Conservation (phyloP, 2,797 vertebrate species). For the Xiphorhynchus erythropygius region DNA sequence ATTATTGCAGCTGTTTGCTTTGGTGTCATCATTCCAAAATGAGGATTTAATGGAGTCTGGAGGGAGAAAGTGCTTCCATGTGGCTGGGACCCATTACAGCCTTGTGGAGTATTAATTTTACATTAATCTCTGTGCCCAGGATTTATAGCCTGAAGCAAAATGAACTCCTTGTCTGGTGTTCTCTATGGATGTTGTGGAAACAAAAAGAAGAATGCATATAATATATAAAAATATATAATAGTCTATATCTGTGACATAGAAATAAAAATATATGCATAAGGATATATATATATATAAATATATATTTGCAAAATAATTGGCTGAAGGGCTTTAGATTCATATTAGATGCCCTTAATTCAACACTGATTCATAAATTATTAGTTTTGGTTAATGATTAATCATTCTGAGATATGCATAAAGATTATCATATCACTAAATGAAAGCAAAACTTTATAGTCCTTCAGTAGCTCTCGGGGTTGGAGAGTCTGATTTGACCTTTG, state of each 20-base stretch:
- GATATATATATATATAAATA: background rate
- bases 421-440: background rate
- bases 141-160: background rate
- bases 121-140: background rate
- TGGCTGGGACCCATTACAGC: background rate
- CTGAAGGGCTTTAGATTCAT: background rate
- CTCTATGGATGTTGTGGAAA: background rate
- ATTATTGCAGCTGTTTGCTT: conserved; percentile 50
- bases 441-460: background rate
- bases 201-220: background rate
- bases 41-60: background rate
- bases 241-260: background rate
- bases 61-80: background rate
- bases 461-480: background rate
- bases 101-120: background rate
- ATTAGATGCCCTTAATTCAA: background rate
- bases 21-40: background rate
- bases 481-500: background rate
- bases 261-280: background rate
- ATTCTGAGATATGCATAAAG: background rate
- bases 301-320: background rate
- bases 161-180: background rate
- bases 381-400: background rate
- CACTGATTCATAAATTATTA: background rate
- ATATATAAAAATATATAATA: background rate